These are phyloP conservation scores for Adineta ricciae DNA, from an alignment of 2,888 invertebrate species.

Conservation along the genomic window DNA sequence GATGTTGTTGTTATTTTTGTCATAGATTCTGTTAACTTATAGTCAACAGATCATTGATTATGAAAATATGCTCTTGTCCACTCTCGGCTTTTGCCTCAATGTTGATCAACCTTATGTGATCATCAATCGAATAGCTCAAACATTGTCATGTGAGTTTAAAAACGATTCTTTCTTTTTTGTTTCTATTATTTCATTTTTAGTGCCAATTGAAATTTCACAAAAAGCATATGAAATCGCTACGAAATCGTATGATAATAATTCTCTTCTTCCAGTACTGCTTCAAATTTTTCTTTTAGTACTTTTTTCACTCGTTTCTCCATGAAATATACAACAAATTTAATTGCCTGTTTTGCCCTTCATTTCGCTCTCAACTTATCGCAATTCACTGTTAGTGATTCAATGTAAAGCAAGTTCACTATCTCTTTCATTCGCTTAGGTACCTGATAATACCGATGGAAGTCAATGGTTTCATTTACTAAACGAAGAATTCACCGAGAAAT, in stretches of 20 bases:
- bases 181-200: neutral
- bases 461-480: neutral
- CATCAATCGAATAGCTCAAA: neutral
- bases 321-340: conserved; percentile 85
- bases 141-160: neutral
- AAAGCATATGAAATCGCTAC: conserved; percentile 98
- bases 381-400: conserved; percentile 63
- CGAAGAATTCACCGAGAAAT: neutral
- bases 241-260: conserved; percentile 52
- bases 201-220: conserved; percentile 68
- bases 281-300: conserved; percentile 58
- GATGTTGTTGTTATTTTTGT: no score
- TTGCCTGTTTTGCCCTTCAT: conserved; percentile 95
- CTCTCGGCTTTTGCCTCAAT: conserved; percentile 57
- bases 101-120: conserved; percentile 6
- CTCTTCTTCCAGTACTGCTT: neutral
- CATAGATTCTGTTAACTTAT: conserved; percentile 58
- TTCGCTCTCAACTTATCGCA: conserved; percentile 94
- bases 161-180: no score
- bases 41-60: conserved; percentile 87
- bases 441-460: neutral
- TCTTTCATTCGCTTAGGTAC: neutral
- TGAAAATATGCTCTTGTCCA: conserved; percentile 90
- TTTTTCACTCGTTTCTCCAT: conserved; percentile 95
- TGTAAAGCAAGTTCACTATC: neutral